Conservation (phyloP, 1,140 invertebrate genomes). For the Magallana angulata region DNA sequence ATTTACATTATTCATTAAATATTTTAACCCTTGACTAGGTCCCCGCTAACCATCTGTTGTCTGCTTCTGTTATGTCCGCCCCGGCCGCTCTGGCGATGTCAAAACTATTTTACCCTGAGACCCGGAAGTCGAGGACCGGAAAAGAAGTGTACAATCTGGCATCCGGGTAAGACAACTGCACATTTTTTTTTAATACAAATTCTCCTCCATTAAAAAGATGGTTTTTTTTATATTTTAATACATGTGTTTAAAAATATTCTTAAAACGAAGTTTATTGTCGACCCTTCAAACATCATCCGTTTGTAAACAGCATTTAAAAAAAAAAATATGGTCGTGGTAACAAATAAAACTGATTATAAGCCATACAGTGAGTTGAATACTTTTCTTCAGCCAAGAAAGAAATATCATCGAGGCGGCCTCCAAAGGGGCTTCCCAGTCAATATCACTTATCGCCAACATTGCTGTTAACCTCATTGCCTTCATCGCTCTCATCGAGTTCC, state of each 20-base stretch:
- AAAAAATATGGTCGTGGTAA: too few relatives aligned
- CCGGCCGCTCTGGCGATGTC: conserved; percentile 92
- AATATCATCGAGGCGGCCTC: conserved; percentile 92
- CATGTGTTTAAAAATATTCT: too few relatives aligned
- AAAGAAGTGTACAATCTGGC: conserved; percentile 63
- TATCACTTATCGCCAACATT: conserved; percentile 90
- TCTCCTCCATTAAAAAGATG: too few relatives aligned
- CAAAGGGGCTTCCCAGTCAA: conserved; percentile 89
- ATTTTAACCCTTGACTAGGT: conserved; percentile 65
- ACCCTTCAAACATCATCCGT: too few relatives aligned
- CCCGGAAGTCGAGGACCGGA: conserved; percentile 48
- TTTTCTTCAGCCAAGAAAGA: conserved; percentile 84
- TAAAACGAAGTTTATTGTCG: too few relatives aligned
- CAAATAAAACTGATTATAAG: too few relatives aligned
- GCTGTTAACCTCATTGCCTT: conserved; percentile 95
- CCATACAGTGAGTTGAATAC: too few relatives aligned
- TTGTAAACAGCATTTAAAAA: too few relatives aligned
- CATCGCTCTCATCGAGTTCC: conserved; percentile 90
- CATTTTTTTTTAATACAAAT: too few relatives aligned
- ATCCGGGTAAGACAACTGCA: conserved; percentile 50
- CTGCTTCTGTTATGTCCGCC: conserved; percentile 96
- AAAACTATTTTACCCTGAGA: conserved; percentile 94
- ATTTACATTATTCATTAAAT: too few relatives aligned
- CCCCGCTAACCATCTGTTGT: conserved; percentile 83
- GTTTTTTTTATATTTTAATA: too few relatives aligned